A percentile compares a stretch with the other conserved stretches of the same genome.
Evolutionary conservation across 2,797 vertebrate species (phyloP).

Genomic region (Pipistrellus kuhlii): DNA sequence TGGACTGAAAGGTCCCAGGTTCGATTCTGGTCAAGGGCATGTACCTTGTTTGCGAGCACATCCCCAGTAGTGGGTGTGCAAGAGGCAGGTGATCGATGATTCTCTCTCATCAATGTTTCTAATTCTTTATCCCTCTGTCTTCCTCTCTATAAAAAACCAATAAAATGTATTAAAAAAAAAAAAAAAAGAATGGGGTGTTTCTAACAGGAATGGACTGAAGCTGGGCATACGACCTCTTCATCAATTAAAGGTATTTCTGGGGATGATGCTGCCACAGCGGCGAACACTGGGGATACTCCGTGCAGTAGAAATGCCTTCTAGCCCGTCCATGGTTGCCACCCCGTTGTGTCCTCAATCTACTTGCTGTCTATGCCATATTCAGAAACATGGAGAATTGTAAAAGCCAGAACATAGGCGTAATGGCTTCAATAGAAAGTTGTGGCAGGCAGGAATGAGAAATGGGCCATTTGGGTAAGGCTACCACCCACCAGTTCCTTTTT

Average conservation of each 20-base stretch:
- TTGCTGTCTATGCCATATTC: neutral
- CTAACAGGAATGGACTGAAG: neutral
- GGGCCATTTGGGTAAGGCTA: neutral
- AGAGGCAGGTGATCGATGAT: no score
- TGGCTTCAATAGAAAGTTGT: neutral
- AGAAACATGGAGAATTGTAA: neutral
- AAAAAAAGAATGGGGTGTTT: neutral
- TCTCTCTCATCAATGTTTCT: no score
- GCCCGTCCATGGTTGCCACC: neutral
- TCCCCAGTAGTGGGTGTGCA: no score
- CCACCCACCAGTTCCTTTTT: neutral
- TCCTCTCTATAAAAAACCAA: no score
- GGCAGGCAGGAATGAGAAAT: neutral
- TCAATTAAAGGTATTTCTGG: neutral
- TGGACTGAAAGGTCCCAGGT: no score
- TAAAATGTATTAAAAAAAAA: no score
- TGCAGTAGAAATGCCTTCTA: neutral
- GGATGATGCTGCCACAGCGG: neutral
- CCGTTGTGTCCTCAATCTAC: neutral
- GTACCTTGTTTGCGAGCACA: no score
- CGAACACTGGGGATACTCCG: no score
- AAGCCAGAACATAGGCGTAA: neutral
- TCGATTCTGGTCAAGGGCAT: no score
- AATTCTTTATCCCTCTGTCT: no score
- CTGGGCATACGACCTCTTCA: neutral